Base-by-base conservation (phyloP, 2,113 vertebrate species). In the Pseudorectes ferrugineus region DNA sequence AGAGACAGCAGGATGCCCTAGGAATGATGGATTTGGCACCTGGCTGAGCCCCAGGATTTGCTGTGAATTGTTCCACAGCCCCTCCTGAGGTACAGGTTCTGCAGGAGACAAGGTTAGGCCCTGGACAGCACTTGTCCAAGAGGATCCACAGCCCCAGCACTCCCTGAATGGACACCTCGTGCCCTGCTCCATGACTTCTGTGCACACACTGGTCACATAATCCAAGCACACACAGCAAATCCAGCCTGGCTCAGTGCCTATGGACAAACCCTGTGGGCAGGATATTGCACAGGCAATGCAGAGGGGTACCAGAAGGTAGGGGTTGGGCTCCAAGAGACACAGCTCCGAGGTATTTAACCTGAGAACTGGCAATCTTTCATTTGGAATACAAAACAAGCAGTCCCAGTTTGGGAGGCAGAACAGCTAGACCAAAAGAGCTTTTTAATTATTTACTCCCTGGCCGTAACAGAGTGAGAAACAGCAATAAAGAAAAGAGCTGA, bases 401-500 rank as follows among this genome's bases (percentile, higher is more conserved):
- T 52, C 54, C 58, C 71, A 75, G 55, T 65, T 22, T 72, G 54
- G 62, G 45, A 92, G 42, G 73, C 22, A 54, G 48, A 93, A 70
- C 33, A 75, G 58, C 36, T 45, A 89, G 42, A 94, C 31, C 55
- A 46, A 88, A 94, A 92, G 54, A 2, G 28, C 72, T 77, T 82
- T 78, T 93, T 42, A 94, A 89, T 91, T 88, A 95, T 95, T 95
- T 89, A 68, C 23, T 94, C 46, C 45, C 81, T 75, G 84, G 70
- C 36, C 52, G 4, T 62, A 91, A 57, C 10, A 29, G 58, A 52
- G 73, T 42, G 52, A 89, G 70, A 77, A 92, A 89, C 11, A 86
- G 76, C 61, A 95, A 92, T 89, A 95, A 91, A 95, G 88, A 73
- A 83, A 85, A 85, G 42, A 95, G 73, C 74, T 93, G 91, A 92